A percentile compares a stretch with the other conserved stretches of the same genome.
Conservation (phyloP, 2,888 invertebrate species). For the Lasioglossum malachurum region DNA sequence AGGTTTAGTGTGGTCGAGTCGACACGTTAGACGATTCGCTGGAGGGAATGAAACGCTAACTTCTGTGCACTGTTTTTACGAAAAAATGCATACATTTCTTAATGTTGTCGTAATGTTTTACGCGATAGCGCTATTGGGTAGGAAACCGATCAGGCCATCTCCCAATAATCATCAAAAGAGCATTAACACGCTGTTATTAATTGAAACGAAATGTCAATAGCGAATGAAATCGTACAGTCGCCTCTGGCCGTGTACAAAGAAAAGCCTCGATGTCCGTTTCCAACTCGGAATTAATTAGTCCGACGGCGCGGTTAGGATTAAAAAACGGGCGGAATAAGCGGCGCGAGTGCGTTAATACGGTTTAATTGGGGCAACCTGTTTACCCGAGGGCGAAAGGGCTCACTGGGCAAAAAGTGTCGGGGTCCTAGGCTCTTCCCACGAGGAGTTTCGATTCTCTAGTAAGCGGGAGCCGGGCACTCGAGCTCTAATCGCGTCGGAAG, state of each 20-base stretch:
- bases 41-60: too few species aligned
- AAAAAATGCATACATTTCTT: too few species aligned
- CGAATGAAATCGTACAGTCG: neutral
- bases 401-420: constrained; percentile 8
- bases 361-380: constrained; percentile 1
- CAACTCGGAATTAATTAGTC: neutral
- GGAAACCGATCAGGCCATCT: neutral
- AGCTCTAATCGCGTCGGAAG: constrained; percentile 61
- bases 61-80: too few species aligned
- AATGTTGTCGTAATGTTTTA: too few species aligned
- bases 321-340: neutral
- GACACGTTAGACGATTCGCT: too few species aligned
- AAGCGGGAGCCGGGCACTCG: constrained; percentile 51
- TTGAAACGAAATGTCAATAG: too few species aligned
- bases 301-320: neutral
- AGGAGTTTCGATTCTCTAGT: constrained; percentile 46
- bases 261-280: neutral
- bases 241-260: neutral
- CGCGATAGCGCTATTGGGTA: neutral
- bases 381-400: neutral
- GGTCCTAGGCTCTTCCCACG: constrained; percentile 61
- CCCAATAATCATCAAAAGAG: too few species aligned
- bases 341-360: neutral
- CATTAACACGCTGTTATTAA: too few species aligned
- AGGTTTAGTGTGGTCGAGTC: too few species aligned